Conservation (phyloP, 2,888 invertebrate genomes). For the Drosophila macrothrix region DNA sequence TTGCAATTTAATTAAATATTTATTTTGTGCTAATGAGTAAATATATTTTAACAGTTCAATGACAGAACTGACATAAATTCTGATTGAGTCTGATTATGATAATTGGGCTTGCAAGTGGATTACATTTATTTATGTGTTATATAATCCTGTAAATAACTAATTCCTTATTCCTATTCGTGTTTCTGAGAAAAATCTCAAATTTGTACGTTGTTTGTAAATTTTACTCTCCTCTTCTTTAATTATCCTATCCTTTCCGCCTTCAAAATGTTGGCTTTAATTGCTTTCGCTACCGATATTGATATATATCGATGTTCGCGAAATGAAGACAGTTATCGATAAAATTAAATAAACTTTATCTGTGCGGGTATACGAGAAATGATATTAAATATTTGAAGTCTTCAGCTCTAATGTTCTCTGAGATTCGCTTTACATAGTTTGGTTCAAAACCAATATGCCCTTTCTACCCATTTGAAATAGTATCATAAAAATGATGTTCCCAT, state of each 20-base stretch:
- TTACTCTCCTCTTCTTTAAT: too few relatives aligned
- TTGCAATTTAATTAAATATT: neutral
- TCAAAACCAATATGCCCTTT: neutral
- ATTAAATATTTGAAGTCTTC: neutral
- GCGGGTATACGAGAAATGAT: neutral
- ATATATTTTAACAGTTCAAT: neutral
- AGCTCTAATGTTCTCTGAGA: neutral
- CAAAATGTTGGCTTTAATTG: neutral
- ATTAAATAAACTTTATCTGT: neutral
- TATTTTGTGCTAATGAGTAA: neutral
- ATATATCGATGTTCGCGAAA: neutral
- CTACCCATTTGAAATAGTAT: neutral
- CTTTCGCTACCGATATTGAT: neutral
- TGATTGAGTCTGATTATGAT: neutral
- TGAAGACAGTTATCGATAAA: neutral
- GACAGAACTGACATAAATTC: neutral
- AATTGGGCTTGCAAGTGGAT: too few relatives aligned
- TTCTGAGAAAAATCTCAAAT: too few relatives aligned
- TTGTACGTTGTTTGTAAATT: neutral
- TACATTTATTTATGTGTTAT: too few relatives aligned
- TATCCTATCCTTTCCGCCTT: too few relatives aligned
- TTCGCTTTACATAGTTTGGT: neutral
- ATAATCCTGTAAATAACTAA: too few relatives aligned
- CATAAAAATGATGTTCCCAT: neutral
- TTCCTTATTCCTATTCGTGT: too few relatives aligned